Evolutionary conservation across 2,888 invertebrate genomes (phyloP), one percentile per base, ranked within the genome.

Genomic region (Dryomyza anilis): DNA sequence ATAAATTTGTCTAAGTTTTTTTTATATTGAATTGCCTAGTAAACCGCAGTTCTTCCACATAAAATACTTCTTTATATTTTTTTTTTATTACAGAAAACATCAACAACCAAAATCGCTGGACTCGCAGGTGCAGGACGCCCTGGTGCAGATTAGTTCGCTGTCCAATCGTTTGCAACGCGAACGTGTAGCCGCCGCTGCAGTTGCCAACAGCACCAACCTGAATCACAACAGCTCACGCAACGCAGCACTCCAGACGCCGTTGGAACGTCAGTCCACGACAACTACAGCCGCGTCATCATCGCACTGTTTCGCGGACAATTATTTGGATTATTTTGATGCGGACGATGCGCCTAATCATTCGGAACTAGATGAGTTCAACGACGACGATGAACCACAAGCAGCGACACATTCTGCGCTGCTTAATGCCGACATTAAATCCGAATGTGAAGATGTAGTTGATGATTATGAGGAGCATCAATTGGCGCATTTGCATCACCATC

Each of bases 321-420:
- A 81, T 64, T 71, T 81, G 62, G 80, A 81, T 30, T 81, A 80
- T 55, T 79, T 80, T 19, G 81, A 81, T 61, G n/a, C n/a, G n/a
- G 73, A 72, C n/a, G 73, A 72, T 21, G 80, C 81, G 30, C 73
- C 74, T 1, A 78, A 79, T 60, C 72, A 77, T 14, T 77, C 80
- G 0, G 81, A 77, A 65, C 68, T 78, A 19, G 80, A 81, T 25
- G 81, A 81, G 33, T 76, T 81, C 36, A 76, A 79, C 1, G 81
- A 81, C 53, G 80, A 81, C 16, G 80, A 79, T 57, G 75, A 73
- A 19, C 64, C 71, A 10, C 39, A 63, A 10, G 72, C 73, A n/a
- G 74, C 72, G 23, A n/a, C n/a, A n/a, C 74, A 74, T 29, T 43
- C 27, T 1, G 56, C 65, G 6, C 66, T 60, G 60, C 53, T 77